Percentiles rank a stretch among this genome's conserved stretches.
These are phyloP conservation scores for Mandrillus leucophaeus DNA, from an alignment of 2,113 vertebrate species.

Conservation along the genomic window DNA sequence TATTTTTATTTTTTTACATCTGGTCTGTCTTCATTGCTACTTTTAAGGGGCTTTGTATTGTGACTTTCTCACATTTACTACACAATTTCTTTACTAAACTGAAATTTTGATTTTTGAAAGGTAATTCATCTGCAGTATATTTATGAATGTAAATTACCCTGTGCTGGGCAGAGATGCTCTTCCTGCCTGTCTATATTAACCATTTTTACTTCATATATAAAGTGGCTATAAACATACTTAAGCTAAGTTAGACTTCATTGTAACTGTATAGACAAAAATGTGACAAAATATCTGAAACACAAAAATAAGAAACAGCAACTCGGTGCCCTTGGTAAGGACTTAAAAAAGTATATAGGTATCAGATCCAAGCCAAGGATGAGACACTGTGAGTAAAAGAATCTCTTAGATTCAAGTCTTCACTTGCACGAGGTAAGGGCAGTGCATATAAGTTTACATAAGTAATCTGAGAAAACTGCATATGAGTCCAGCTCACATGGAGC, in stretches of 20 bases:
- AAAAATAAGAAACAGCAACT: conserved; percentile 11
- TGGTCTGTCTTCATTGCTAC: not conserved
- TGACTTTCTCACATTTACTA: conserved; percentile 29
- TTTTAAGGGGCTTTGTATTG: not conserved
- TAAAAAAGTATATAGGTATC: not conserved
- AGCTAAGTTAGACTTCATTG: conserved; percentile 40
- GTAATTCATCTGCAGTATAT: not conserved
- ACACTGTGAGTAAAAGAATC: not conserved
- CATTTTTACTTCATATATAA: not conserved
- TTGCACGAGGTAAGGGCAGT: conserved; percentile 5
- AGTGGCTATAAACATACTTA: conserved; percentile 36
- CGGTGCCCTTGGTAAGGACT: not conserved
- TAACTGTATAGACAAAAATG: conserved; percentile 35
- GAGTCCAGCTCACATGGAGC: not conserved
- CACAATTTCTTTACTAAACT: conserved; percentile 4
- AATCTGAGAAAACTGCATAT: conserved; percentile 36
- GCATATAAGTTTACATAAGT: not conserved
- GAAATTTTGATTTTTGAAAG: conserved; percentile 10
- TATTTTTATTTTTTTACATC: not conserved
- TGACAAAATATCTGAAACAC: not conserved
- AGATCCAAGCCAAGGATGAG: not conserved
- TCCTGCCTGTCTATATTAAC: not conserved
- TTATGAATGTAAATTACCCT: conserved; percentile 33
- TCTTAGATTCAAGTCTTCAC: conserved; percentile 27
- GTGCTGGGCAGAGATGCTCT: conserved; percentile 1